phyloP scores from a whole-genome alignment of 1,140 invertebrate genomes.

The Tetramorium parvispinum region DNA sequence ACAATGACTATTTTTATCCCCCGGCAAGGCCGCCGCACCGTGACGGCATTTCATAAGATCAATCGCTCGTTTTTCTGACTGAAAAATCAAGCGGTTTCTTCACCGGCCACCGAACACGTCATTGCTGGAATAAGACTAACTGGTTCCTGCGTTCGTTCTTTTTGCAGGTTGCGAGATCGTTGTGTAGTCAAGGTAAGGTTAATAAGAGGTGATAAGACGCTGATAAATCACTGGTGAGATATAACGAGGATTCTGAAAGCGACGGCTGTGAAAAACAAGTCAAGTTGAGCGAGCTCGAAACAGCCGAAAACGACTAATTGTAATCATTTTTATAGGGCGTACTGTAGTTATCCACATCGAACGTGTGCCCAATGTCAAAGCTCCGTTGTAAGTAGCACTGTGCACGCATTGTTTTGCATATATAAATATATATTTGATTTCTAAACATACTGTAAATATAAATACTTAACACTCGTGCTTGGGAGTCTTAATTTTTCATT shows the following conservation, averaged over 20 bases:
- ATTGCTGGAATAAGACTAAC: not conserved
- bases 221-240: conserved; percentile 43
- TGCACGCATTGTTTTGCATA: not conserved
- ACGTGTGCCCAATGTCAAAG: conserved; percentile 67
- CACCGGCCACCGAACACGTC: too few relatives aligned
- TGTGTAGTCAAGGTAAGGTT: conserved; percentile 80
- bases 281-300: conserved; percentile 39
- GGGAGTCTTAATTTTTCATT: not conserved
- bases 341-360: conserved; percentile 77
- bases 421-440: not conserved
- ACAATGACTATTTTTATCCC: conserved; percentile 64
- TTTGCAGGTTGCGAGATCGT: conserved; percentile 80
- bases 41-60: conserved; percentile 26
- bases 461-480: not conserved
- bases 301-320: conserved; percentile 58
- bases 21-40: not conserved
- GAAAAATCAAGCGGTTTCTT: not conserved
- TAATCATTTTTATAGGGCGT: conserved; percentile 74
- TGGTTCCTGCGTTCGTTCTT: conserved; percentile 44
- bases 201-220: conserved; percentile 38
- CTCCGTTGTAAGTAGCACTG: conserved; percentile 75
- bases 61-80: conserved; percentile 29
- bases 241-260: conserved; percentile 52
- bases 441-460: not conserved
- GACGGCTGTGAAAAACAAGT: conserved; percentile 38